These are phyloP conservation scores for Caenorhabditis becei DNA, from an alignment of 2,888 invertebrate species.

Conservation along the genomic window DNA sequence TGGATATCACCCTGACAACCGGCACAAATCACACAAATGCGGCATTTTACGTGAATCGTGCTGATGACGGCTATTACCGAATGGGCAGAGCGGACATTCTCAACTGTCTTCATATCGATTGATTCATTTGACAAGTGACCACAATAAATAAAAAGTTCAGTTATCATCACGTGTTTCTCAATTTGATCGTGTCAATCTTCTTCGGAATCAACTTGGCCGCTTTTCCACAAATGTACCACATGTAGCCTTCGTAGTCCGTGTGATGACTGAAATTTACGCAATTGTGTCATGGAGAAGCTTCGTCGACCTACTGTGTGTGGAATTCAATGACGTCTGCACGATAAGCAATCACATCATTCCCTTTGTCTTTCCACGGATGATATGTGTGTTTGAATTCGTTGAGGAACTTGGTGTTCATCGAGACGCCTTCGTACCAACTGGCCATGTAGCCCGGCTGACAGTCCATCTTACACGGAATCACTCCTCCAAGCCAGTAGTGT, in stretches of 20 bases:
- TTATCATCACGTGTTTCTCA: too few species aligned
- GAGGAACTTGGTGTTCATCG: conserved; percentile 6
- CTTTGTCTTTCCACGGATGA: background rate
- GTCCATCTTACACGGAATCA: conserved; percentile 5
- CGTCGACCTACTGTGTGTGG: conserved; percentile 24
- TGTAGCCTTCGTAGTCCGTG: background rate
- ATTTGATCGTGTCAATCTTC: background rate
- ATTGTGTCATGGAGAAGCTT: too few species aligned
- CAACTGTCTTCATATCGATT: too few species aligned
- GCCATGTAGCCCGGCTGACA: conserved; percentile 5
- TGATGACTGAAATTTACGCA: background rate
- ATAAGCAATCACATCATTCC: background rate
- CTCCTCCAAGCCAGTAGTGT: conserved; percentile 15
- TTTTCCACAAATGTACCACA: background rate
- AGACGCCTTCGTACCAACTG: conserved; percentile 24
- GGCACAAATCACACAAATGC: too few species aligned
- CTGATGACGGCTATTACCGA: too few species aligned
- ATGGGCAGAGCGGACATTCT: too few species aligned
- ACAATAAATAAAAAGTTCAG: too few species aligned
- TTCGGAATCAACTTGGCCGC: background rate
- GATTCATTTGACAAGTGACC: too few species aligned
- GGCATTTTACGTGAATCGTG: too few species aligned
- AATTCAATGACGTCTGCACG: background rate
- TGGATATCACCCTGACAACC: too few species aligned
- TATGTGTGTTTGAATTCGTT: background rate